A percentile compares a stretch with the other conserved stretches of the same genome.
phyloP scores from a whole-genome alignment of 2,113 vertebrate species.

The Gulo gulo region DNA sequence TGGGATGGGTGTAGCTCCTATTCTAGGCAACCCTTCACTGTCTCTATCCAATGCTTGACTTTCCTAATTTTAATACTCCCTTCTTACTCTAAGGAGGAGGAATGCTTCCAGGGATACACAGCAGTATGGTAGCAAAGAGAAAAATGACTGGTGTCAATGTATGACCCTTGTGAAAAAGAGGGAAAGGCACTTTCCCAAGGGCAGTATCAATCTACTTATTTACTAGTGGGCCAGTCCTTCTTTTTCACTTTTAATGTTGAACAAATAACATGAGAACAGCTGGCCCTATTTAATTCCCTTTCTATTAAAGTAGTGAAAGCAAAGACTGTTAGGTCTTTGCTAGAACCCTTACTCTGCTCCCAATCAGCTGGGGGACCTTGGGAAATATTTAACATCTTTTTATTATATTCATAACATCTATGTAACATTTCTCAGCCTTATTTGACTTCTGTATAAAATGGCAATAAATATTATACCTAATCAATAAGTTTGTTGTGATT shows the following conservation, averaged over 20 bases:
- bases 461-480: neutral
- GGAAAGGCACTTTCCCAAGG: neutral
- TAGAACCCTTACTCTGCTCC: neutral
- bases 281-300: neutral
- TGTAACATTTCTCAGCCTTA: neutral
- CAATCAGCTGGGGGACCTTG: neutral
- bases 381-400: neutral
- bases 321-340: neutral
- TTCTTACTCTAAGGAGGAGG: neutral
- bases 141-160: neutral
- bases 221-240: neutral
- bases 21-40: fast-evolving
- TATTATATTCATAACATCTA: neutral
- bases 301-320: neutral
- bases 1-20: fast-evolving
- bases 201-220: neutral
- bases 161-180: neutral
- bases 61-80: neutral
- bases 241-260: neutral
- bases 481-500: neutral
- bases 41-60: neutral
- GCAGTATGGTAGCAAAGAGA: neutral
- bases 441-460: neutral
- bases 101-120: neutral
- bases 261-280: neutral